phyloP scores from a whole-genome alignment of 2,888 invertebrate species.

The Hydraecia micacea region DNA sequence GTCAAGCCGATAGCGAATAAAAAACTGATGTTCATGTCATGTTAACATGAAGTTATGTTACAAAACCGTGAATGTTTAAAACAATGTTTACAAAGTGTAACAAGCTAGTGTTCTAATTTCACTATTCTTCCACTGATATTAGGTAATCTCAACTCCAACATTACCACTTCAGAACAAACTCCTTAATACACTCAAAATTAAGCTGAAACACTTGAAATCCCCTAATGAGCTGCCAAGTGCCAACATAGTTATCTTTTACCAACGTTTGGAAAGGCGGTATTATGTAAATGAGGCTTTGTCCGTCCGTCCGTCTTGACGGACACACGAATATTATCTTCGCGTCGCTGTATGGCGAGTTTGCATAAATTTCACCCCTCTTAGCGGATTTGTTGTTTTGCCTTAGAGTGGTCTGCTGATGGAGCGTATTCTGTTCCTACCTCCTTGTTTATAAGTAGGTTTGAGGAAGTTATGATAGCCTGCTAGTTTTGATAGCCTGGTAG shows the following conservation, averaged over 20 bases:
- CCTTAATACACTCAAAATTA: conserved; percentile 27
- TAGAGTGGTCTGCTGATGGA: conserved; percentile 33
- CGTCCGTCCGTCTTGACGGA: conserved; percentile 58
- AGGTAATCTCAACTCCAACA: neutral
- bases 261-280: conserved; percentile 66
- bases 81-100: neutral
- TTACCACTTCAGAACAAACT: neutral
- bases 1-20: no score
- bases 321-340: conserved; percentile 72
- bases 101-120: neutral
- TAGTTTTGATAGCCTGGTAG: neutral
- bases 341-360: conserved; percentile 71
- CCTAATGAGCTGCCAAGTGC: conserved; percentile 53
- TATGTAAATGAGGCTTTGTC: conserved; percentile 72
- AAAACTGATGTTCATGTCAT: neutral
- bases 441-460: conserved; percentile 15
- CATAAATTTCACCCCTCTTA: conserved; percentile 72
- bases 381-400: conserved; percentile 67
- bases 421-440: neutral
- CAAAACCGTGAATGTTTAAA: neutral
- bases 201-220: conserved; percentile 33
- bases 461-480: no score
- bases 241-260: conserved; percentile 54
- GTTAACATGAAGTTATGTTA: neutral
- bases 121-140: neutral